These are phyloP conservation scores for Echiichthys vipera DNA, from an alignment of 2,797 vertebrate species.

Conservation along the genomic window DNA sequence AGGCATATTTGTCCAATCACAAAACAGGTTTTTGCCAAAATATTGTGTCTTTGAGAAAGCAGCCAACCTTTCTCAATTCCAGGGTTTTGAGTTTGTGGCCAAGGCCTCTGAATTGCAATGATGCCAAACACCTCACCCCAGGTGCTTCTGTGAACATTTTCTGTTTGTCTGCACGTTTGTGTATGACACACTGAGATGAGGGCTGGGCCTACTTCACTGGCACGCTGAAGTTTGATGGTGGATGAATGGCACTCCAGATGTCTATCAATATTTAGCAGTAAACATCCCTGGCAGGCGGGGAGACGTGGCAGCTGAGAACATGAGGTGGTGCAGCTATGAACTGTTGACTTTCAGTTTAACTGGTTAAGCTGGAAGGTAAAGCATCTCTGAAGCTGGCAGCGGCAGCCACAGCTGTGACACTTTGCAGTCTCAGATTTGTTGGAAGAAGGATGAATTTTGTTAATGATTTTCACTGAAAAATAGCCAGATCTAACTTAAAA, in stretches of 20 bases:
- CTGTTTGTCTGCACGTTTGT: constrained; percentile 29
- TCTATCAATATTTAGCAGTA: constrained; percentile 90
- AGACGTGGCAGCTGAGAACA: constrained; percentile 77
- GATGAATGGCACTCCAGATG: constrained; percentile 86
- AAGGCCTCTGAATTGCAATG: constrained; percentile 59
- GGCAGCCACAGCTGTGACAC: constrained; percentile 42
- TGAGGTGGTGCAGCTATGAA: constrained; percentile 69
- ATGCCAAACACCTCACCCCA: constrained; percentile 63
- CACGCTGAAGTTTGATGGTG: constrained; percentile 75
- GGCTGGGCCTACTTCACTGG: constrained; percentile 74
- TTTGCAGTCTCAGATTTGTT: constrained; percentile 11
- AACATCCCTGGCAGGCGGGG: constrained; percentile 81
- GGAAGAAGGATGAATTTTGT: not conserved
- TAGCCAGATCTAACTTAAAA: no score
- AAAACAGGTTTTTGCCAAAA: constrained; percentile 64
- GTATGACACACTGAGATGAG: constrained; percentile 39
- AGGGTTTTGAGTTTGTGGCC: constrained; percentile 56
- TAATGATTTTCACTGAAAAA: not conserved
- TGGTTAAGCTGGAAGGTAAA: constrained; percentile 57
- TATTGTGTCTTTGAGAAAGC: constrained; percentile 67
- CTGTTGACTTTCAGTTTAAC: constrained; percentile 63
- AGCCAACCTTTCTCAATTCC: constrained; percentile 62
- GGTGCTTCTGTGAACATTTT: constrained; percentile 47
- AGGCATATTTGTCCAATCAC: constrained; percentile 59
- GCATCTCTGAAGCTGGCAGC: constrained; percentile 40